Conservation (phyloP, 1,140 invertebrate genomes). For the Drosophila nigromelanica region DNA sequence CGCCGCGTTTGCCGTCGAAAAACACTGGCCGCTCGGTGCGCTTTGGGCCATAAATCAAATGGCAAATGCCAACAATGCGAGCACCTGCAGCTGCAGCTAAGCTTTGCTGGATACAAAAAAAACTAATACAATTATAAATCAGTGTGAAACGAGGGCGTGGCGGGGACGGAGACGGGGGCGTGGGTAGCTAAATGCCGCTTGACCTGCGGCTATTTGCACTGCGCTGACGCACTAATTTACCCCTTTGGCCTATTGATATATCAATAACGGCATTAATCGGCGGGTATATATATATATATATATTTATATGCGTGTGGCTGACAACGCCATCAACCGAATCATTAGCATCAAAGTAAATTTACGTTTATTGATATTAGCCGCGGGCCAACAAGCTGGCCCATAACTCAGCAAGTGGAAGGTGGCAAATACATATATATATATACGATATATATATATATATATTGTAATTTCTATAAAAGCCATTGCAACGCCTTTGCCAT, state of each 20-base stretch:
- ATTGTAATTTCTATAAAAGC: constrained; percentile 30
- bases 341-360: constrained; percentile 74
- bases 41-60: constrained; percentile 62
- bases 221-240: constrained; percentile 61
- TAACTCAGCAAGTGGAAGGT: constrained; percentile 15
- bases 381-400: constrained; percentile 4
- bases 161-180: not conserved
- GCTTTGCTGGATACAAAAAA: not conserved
- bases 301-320: constrained; percentile 18
- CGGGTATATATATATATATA: not conserved
- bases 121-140: constrained; percentile 26
- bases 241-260: constrained; percentile 56
- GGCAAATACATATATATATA: not conserved
- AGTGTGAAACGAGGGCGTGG: not conserved
- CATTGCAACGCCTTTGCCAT: constrained; percentile 6
- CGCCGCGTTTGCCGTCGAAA: constrained; percentile 49
- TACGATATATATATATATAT: not conserved
- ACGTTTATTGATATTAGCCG: constrained; percentile 61
- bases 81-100: constrained; percentile 30
- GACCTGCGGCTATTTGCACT: constrained; percentile 32
- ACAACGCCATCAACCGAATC: constrained; percentile 49
- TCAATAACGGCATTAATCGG: constrained; percentile 47
- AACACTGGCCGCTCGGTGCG: constrained; percentile 53
- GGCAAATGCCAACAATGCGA: constrained; percentile 44
- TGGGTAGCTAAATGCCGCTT: not conserved